Conservation (phyloP, 2,113 vertebrate species). For the rabbit (Oryctolagus cuniculus) region mOryCun1.1 NC_091439.1:91102001-91102500, state of each 20-base stretch:
- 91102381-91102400: too few species aligned
- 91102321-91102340: too few species aligned
- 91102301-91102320: neutral
- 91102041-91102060: neutral
- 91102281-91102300: neutral
- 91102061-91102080: neutral
- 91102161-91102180: neutral
- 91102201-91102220: neutral
- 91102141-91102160: constrained; percentile 2
- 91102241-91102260: neutral
- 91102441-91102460: too few species aligned
- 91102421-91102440: too few species aligned
- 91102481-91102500: neutral
- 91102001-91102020: neutral
- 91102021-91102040: neutral
- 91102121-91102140: neutral
- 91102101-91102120: neutral
- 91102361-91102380: too few species aligned
- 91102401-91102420: too few species aligned
- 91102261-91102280: neutral
- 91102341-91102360: too few species aligned
- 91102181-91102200: neutral
- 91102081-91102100: neutral
- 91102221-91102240: neutral
- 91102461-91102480: neutral